Evolutionary conservation across 2,797 vertebrate genomes (phyloP), one percentile per base, ranked within the genome.

Genomic region (Urophycis tenuis): DNA sequence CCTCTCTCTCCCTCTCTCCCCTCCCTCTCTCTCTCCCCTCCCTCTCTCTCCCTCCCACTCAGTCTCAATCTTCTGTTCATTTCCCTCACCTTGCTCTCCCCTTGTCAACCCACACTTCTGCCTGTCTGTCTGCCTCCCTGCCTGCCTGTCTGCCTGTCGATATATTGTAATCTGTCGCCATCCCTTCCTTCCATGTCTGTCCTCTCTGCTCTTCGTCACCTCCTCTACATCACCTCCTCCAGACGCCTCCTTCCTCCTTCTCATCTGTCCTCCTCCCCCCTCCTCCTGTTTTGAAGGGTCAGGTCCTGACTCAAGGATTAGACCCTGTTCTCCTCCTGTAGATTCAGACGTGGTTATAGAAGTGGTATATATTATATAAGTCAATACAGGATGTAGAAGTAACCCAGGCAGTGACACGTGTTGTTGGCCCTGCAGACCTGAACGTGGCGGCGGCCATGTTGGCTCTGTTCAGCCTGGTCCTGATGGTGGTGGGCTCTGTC

Each of bases 401-500:
- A n/a, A n/a, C n/a, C n/a, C n/a, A n/a, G n/a, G n/a, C n/a, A n/a
- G n/a, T n/a, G n/a, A n/a, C n/a, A n/a, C n/a, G n/a, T n/a, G n/a
- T n/a, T n/a, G n/a, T n/a, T n/a, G n/a, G n/a, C 34, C 8, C 34
- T 3, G 35, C 83, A 96, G 95, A 93, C 83, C 87, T 96, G 74
- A 94, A 92, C 19, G 83, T 95, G 64, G 92, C 89, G 0, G 88
- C 95, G 0, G 95, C 95, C 0, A 93, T 95, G 88, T 75, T 95
- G 82, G 93, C 94, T 2, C 84, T 95, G 45, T 82, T 95, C 76
- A 93, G 94, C 86, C 90, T 96, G 53, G 92, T 91, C 60, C 82
- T 94, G 77, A 94, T 95, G 94, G 89, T 91, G 83, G 92, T 95
- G 92, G 95, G 95, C 0, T 90, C 93, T 70, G 89, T 96, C 73